Evolutionary conservation across 1,140 invertebrate genomes (phyloP), one percentile per base, ranked within the genome.

Genomic region (Aphis craccivora): DNA sequence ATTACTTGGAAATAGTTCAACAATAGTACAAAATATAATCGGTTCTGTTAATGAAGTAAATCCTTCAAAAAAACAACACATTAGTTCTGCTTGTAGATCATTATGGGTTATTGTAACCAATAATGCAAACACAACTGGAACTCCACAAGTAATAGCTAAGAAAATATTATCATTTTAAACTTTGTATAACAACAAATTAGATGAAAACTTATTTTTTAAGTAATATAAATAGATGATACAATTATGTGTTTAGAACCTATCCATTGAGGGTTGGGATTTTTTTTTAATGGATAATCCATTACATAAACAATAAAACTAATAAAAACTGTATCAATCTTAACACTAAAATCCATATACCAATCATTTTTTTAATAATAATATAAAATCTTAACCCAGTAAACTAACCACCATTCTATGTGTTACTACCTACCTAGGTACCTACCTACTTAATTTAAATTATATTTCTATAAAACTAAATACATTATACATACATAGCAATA

Each of bases 1-100:
- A 35, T 92, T 92, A 40, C 91, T 84, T 0, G 91, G 91, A 40
- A 92, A 92, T 37, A 92, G 45, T 43, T 92, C 91, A 40, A 92
- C 91, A 48, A 92, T 92, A 18, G n/a, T 40, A 43, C 76, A 84
- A 53, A 92, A 92, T 40, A 92, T 51, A 53, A 92, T 92, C 0
- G 91, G 91, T 30, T 92, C 91, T 20, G 45, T 83, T 37, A 92
- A 40, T 4, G 91, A n/a, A 8, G 91, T 92, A 40, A 92, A 92
- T 35, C 76, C 76, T 83, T 92, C 91, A 8, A 92, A 92, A 18
- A 81, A 0, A 23, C 76, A 84, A 35, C 91, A 92, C 76, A 92
- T 37, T 23, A 92, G 14, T 92, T 92, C 91, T 37, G 81, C 91
- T 92, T 92, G 43, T 23, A 92, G 25, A 37, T 83, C 91, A 30